Evolutionary conservation across 2,888 invertebrate genomes (phyloP).

Genomic region (Ochropacha duplaris): DNA sequence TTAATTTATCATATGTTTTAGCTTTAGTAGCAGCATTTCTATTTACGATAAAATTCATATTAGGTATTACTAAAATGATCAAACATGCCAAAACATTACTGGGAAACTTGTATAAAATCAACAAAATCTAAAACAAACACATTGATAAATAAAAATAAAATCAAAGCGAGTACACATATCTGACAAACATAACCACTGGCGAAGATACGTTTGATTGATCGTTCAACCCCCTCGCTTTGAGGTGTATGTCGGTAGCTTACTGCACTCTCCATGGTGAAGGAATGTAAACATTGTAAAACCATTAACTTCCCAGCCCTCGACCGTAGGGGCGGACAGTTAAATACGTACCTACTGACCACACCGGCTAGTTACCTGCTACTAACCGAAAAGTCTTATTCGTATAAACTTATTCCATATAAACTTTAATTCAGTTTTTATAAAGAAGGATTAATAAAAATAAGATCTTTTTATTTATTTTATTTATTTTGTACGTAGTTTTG

Average conservation of each 20-base stretch:
- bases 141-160: conserved; percentile 2
- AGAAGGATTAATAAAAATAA: no score
- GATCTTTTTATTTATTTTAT: no score
- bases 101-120: neutral
- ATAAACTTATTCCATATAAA: no score
- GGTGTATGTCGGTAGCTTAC: neutral
- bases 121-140: neutral
- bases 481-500: no score
- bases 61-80: neutral
- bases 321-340: neutral
- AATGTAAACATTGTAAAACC: conserved; percentile 60
- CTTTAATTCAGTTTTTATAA: no score
- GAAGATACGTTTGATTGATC: conserved; percentile 44
- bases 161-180: conserved; percentile 10
- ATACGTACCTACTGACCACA: neutral
- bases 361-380: neutral
- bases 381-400: neutral
- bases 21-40: no score
- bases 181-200: conserved; percentile 12
- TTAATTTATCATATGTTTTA: no score
- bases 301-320: neutral
- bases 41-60: no score
- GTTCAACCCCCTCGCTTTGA: conserved; percentile 6
- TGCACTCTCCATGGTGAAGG: conserved; percentile 76
- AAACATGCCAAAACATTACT: neutral